Conservation (phyloP, 1,140 invertebrate genomes). For the Lordiphosa stackelbergi region DNA sequence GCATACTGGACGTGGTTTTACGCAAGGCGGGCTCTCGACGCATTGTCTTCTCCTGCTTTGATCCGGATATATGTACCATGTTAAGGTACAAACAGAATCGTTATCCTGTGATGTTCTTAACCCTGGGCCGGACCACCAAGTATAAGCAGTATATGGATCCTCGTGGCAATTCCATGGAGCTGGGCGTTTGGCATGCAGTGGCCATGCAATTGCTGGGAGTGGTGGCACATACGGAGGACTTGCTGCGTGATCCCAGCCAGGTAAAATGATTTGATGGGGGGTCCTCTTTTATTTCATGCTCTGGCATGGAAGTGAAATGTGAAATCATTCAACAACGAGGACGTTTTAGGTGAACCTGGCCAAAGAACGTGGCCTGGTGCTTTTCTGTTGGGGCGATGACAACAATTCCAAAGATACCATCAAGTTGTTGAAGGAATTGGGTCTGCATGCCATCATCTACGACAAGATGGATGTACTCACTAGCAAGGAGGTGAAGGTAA, state of each 20-base stretch:
- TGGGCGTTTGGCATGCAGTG: constrained; percentile 89
- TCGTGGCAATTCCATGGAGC: constrained; percentile 87
- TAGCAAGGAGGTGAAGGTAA: constrained; percentile 88
- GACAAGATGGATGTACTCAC: constrained; percentile 92
- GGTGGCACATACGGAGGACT: constrained; percentile 93
- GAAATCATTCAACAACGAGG: constrained; percentile 32
- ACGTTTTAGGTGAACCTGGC: constrained; percentile 83
- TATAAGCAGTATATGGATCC: constrained; percentile 91
- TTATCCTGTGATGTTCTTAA: constrained; percentile 96
- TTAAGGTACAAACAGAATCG: constrained; percentile 94
- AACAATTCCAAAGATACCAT: constrained; percentile 94
- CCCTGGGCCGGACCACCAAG: constrained; percentile 88
- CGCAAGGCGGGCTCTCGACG: constrained; percentile 86
- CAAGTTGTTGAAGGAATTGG: constrained; percentile 89
- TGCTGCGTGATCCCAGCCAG: constrained; percentile 89
- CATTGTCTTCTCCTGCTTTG: constrained; percentile 95
- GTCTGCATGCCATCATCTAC: constrained; percentile 95
- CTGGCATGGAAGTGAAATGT: neutral
- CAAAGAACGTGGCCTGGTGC: constrained; percentile 86
- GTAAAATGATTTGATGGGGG: constrained; percentile 65
- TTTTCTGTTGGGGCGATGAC: constrained; percentile 98
- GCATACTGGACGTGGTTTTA: constrained; percentile 87
- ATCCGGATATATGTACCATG: constrained; percentile 96
- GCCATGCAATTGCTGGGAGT: constrained; percentile 90
- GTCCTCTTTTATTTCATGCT: neutral